Base-by-base conservation (phyloP, 37 sponge, comb jelly and placozoan species). In the Corticium candelabrum region DNA sequence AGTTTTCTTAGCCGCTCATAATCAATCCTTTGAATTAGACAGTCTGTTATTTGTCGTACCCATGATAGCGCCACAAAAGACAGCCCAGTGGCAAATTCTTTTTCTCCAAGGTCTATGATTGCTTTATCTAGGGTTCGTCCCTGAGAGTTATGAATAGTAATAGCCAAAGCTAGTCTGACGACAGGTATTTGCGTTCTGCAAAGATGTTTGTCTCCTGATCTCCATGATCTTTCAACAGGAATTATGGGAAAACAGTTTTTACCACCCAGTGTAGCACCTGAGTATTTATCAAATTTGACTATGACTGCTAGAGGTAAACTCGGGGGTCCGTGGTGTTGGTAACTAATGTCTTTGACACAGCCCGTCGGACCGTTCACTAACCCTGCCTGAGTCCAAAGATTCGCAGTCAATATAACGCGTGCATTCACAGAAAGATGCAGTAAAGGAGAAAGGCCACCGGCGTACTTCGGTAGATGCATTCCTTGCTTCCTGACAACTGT, bases 401-500 rank as follows among this genome's bases (percentile, higher is more conserved):
- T 85, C 29, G 11, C 33, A 3, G 68, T 80, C 4, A 85, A 76
- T 68, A 85, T 85, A 1, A 85, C 76, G 33, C 85, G 67, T 0
- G 85, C 85, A 30, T 32, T 30, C 4, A 36, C 34, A 7, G 77
- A 43, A 1, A 85, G 35, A 30, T 39, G 2, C 15, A 85, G n/a
- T 3, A 74, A 41, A 11, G 87, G 36, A 2, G 82, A 74, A 33
- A 87, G 80, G 32, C 87, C 87, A 39, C 80, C 37, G 31, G 80
- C 83, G 77, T 87, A n/a, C 83, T 74, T 82, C 87, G 37, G 77
- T 1, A 68, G 83, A 78, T n/a, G 83, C 83, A 33, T 82, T 87
- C 31, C 76, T 3, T 37, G 83, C 83, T 79, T 82, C 74, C 1
- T 82, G 56, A 37, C 83, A 82, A 41, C 80, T 74, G 77, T 87